A percentile compares a stretch with the other conserved stretches of the same genome.
phyloP scores from a whole-genome alignment of 2,113 vertebrate species.

The Edolisoma coerulescens region DNA sequence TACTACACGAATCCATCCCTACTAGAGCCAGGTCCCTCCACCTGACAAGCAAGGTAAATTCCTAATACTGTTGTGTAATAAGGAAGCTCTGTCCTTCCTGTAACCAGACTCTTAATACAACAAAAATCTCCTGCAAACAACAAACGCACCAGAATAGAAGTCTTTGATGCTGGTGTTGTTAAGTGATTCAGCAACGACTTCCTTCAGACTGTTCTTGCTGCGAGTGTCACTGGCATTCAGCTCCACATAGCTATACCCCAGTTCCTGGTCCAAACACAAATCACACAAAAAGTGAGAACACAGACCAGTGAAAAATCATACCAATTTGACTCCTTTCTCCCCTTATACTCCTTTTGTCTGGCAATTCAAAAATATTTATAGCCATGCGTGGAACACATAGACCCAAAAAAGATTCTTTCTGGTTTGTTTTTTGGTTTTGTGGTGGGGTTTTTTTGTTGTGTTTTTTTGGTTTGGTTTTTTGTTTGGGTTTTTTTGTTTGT shows the following conservation, averaged over 20 bases:
- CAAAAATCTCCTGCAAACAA: not conserved
- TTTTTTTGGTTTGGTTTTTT: not conserved
- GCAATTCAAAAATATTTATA: not conserved
- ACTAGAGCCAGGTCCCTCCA: not conserved
- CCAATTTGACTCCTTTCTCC: not conserved
- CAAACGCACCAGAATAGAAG: conserved; percentile 84
- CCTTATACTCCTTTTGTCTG: not conserved
- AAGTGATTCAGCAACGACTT: conserved; percentile 87
- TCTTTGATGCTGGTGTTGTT: conserved; percentile 95
- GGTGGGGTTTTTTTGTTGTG: no score
- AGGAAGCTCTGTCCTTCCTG: not conserved
- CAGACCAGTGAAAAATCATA: not conserved
- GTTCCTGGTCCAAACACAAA: conserved; percentile 75
- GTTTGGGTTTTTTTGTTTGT: not conserved
- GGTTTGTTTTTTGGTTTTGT: not conserved
- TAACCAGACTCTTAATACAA: not conserved
- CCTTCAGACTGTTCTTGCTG: conserved; percentile 91
- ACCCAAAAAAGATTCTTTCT: not conserved
- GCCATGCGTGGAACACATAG: not conserved
- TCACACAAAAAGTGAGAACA: not conserved
- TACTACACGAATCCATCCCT: not conserved
- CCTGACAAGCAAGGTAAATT: not conserved
- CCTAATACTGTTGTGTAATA: not conserved
- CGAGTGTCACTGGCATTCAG: conserved; percentile 95
- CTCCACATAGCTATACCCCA: conserved; percentile 94